These are phyloP conservation scores for Papilio demoleus DNA, from an alignment of 2,888 invertebrate genomes.

Conservation along the genomic window DNA sequence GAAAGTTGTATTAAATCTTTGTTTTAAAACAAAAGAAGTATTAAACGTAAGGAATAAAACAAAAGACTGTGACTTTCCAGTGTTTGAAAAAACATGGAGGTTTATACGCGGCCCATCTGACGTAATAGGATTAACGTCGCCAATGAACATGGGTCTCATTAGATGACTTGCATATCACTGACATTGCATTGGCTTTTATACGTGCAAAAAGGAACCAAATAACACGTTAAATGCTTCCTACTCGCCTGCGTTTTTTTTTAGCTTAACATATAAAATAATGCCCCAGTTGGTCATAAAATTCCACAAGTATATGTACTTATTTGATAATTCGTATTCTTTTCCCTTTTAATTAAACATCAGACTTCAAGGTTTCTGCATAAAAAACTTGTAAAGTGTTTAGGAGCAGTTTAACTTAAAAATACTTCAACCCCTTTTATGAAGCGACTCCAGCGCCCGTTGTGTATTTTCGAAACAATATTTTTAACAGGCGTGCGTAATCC, in stretches of 20 bases:
- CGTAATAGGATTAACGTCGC: not conserved
- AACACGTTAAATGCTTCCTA: not conserved
- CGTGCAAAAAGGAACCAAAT: not conserved
- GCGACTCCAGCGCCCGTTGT: no score
- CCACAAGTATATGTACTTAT: no score
- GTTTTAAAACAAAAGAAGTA: not conserved
- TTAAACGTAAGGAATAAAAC: not conserved
- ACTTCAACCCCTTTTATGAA: no score
- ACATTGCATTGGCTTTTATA: not conserved
- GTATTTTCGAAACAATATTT: no score
- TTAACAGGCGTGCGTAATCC: no score
- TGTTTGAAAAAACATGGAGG: not conserved
- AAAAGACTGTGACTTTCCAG: not conserved
- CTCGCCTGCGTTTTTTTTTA: not conserved
- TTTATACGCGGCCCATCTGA: not conserved
- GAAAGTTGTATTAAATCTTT: not conserved
- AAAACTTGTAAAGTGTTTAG: no score
- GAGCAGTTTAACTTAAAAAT: no score
- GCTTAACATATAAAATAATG: no score
- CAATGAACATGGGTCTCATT: conserved; percentile 7
- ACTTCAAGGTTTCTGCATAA: no score
- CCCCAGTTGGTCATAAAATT: no score
- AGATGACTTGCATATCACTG: conserved; percentile 6
- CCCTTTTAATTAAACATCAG: no score
- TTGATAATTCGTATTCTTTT: no score